Base-by-base conservation (phyloP, 1,140 invertebrate species). In the Nasonia giraulti region DNA sequence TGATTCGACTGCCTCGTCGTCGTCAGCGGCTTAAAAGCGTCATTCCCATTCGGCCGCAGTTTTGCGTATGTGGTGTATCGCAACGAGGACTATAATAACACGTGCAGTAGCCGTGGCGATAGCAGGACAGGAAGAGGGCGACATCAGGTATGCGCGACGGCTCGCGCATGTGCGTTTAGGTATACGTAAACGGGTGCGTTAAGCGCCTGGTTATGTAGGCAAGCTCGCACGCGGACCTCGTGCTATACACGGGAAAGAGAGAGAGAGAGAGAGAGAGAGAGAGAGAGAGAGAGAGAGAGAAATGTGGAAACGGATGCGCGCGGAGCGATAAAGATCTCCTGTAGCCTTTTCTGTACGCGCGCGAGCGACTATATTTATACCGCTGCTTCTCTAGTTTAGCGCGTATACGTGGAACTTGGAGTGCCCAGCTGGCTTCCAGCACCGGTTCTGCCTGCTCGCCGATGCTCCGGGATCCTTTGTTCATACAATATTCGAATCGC, bases 21-120 rank as follows among this genome's bases (percentile, higher is more conserved):
- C 11, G 33, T 37, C 33, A 37, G 33, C 33, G 20, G 20, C 4
- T 84, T 84, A 80, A 76, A 23, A 80, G 69, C 37, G 69, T 71
- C 83, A 80, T 84, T 84, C 27, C 83, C 71, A 84, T 80, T 84
- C 83, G 69, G 27, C 68, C 6, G 12, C 55, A 23, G 68, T 20
- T 11, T 71, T 14, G n/a, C 68, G 27, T 71, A 23, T 71, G 7
- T 31, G 27, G 23, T 20, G 20, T 62, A 62, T 62, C 20, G 55
- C 55, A 62, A 62, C 55, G 55, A 62, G 55, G 6, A 20, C 55
- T n/a, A 62, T n/a, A 62, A 62, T 27, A 33, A 23, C 14, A 44
- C 17, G 20, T 17, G 55, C 68, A 33, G 68, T 14, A 2, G 68
- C 31, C 68, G 73, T 20, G 20, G 27, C 27, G 27, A 27, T 27